Percentiles rank a stretch among this genome's conserved stretches.
Evolutionary conservation across 2,113 vertebrate species (phyloP).

Genomic region (Chaetops frenatus): DNA sequence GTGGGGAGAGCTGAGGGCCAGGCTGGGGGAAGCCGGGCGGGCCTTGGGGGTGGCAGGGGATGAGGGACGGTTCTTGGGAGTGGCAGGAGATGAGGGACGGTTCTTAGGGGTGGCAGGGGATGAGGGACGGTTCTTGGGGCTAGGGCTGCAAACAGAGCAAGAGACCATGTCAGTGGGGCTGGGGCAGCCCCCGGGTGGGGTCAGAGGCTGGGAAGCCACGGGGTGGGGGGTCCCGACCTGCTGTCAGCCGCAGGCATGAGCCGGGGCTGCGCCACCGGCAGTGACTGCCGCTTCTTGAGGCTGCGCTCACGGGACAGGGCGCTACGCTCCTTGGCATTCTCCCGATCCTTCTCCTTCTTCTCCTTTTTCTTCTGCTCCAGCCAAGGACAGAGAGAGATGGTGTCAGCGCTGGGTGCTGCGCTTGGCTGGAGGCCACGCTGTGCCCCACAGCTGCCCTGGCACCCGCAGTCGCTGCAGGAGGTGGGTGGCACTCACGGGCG

Average conservation of each 20-base stretch:
- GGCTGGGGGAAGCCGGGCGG: conserved; percentile 78
- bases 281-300: conserved; percentile 87
- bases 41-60: conserved; percentile 79
- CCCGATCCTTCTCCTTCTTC: conserved; percentile 93
- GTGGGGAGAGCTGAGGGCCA: conserved; percentile 68
- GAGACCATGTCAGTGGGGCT: not conserved
- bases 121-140: not conserved
- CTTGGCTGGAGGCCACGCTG: fast-evolving
- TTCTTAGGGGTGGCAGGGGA: conserved; percentile 67
- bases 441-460: not conserved
- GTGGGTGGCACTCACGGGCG: conserved; percentile 72
- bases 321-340: conserved; percentile 92
- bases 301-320: conserved; percentile 83
- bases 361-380: conserved; percentile 85
- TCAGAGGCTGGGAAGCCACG: not conserved
- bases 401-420: fast-evolving
- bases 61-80: conserved; percentile 75
- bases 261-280: conserved; percentile 66
- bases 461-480: fast-evolving
- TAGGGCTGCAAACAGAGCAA: conserved; percentile 64
- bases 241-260: not conserved
- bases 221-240: conserved; percentile 15
- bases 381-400: not conserved
- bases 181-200: not conserved
- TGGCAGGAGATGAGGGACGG: conserved; percentile 78